Conservation (phyloP, 2,797 vertebrate genomes). For the Acanthurus leucopareius region DNA sequence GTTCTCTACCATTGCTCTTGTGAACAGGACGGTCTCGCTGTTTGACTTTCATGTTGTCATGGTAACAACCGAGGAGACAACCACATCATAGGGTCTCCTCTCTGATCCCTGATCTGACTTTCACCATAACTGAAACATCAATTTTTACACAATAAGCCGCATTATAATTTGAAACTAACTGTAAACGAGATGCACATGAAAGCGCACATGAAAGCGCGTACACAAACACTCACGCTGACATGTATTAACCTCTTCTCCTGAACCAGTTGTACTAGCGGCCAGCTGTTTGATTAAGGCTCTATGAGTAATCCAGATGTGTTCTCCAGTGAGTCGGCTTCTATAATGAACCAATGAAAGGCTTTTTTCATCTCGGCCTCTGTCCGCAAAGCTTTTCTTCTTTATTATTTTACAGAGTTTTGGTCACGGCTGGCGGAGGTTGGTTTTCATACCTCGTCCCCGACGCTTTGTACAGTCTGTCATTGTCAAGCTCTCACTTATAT, state of each 20-base stretch:
- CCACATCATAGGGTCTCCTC: slow-evolving; percentile 9
- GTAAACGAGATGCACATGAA: slow-evolving; percentile 7
- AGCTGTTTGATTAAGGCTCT: slow-evolving; percentile 72
- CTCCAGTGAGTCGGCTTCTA: slow-evolving; percentile 55
- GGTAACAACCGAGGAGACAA: slow-evolving; percentile 44
- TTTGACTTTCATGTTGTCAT: slow-evolving; percentile 51
- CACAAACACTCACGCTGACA: slow-evolving; percentile 14
- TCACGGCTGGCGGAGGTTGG: slow-evolving; percentile 67
- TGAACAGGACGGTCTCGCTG: background rate
- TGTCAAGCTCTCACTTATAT: slow-evolving; percentile 21
- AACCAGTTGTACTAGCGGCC: slow-evolving; percentile 12
- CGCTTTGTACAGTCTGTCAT: slow-evolving; percentile 62
- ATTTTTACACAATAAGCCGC: slow-evolving; percentile 22
- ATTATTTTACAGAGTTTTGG: slow-evolving; percentile 66
- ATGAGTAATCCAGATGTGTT: slow-evolving; percentile 80
- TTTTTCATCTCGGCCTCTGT: slow-evolving; percentile 65
- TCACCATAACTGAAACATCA: slow-evolving; percentile 4
- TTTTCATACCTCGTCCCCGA: slow-evolving; percentile 73
- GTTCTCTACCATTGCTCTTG: slow-evolving; percentile 18
- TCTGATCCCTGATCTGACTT: slow-evolving; percentile 6
- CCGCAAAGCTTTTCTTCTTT: slow-evolving; percentile 70
- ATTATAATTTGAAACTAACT: slow-evolving; percentile 4
- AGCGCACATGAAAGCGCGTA: background rate
- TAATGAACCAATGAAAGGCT: slow-evolving; percentile 73
- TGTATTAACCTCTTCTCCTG: slow-evolving; percentile 30